phyloP scores from a whole-genome alignment of 2,888 invertebrate species.

The Diogma glabrata region DNA sequence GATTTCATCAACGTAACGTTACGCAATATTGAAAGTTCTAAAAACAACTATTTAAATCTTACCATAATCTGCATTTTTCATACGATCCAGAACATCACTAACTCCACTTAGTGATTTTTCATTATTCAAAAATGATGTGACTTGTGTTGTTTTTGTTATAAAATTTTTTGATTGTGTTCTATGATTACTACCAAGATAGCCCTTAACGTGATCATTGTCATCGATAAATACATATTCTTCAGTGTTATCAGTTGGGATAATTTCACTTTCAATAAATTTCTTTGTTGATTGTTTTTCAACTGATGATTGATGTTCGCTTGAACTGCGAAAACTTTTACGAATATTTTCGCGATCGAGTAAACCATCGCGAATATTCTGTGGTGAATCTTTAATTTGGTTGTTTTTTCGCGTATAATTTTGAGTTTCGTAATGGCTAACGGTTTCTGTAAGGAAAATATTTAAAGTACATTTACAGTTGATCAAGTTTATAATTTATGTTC shows the following conservation, averaged over 20 bases:
- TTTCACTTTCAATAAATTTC: conserved; percentile 4
- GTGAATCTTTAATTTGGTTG: neutral
- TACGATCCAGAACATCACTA: conserved; percentile 62
- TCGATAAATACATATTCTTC: conserved; percentile 22
- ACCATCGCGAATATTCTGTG: conserved; percentile 4
- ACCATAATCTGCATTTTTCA: conserved; percentile 66
- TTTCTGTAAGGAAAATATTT: neutral
- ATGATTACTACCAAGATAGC: conserved; percentile 21
- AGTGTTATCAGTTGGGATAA: conserved; percentile 1
- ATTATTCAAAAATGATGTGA: conserved; percentile 57
- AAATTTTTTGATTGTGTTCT: conserved; percentile 21
- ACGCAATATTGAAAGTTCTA: no score
- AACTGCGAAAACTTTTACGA: conserved; percentile 11
- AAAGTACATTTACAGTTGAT: neutral
- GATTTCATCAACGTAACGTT: no score
- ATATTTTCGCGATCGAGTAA: neutral
- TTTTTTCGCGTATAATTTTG: neutral
- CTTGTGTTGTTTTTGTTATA: conserved; percentile 23
- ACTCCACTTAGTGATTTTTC: conserved; percentile 59
- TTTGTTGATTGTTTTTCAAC: conserved; percentile 6
- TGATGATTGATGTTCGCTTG: neutral
- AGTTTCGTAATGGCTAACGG: neutral
- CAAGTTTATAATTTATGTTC: neutral
- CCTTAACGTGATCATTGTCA: no score
- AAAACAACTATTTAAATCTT: no score